Evolutionary conservation across 2,113 vertebrate species (phyloP).

Genomic region (Panthera leo): DNA sequence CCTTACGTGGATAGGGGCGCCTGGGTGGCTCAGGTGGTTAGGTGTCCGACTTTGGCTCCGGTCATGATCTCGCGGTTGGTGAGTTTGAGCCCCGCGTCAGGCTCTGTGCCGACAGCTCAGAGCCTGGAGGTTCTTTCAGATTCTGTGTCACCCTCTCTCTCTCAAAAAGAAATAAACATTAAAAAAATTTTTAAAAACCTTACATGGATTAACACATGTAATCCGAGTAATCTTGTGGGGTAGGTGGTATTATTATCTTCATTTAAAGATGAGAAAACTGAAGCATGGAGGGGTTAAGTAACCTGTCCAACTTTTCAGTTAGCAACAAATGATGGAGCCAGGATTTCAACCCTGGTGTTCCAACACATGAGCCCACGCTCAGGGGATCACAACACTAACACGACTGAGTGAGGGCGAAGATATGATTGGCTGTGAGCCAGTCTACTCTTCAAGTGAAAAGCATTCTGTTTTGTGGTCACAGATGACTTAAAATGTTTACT

Average conservation of each 20-base stretch:
- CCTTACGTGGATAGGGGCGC: not conserved
- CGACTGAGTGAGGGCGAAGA: not conserved
- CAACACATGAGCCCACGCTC: not conserved
- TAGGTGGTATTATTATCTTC: not conserved
- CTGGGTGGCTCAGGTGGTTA: not conserved
- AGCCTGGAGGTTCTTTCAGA: too few species aligned
- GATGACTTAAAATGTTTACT: constrained; percentile 21
- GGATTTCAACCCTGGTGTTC: not conserved
- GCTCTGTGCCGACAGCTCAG: too few species aligned
- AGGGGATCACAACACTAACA: not conserved
- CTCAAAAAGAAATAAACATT: too few species aligned
- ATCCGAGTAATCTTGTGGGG: not conserved
- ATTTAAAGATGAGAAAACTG: not conserved
- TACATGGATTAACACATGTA: not conserved
- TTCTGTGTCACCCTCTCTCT: too few species aligned
- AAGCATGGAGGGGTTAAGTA: not conserved
- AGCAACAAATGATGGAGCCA: not conserved
- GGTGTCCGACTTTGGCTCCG: too few species aligned
- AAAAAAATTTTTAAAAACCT: not conserved
- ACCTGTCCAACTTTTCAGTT: not conserved
- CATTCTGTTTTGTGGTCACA: not conserved
- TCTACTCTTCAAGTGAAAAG: not conserved
- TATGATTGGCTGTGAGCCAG: not conserved
- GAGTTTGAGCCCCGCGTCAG: not conserved
- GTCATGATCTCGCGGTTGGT: not conserved